A percentile compares a stretch with the other conserved stretches of the same genome.
Evolutionary conservation across 2,888 invertebrate species (phyloP).

Genomic region (Melieria omissa): DNA sequence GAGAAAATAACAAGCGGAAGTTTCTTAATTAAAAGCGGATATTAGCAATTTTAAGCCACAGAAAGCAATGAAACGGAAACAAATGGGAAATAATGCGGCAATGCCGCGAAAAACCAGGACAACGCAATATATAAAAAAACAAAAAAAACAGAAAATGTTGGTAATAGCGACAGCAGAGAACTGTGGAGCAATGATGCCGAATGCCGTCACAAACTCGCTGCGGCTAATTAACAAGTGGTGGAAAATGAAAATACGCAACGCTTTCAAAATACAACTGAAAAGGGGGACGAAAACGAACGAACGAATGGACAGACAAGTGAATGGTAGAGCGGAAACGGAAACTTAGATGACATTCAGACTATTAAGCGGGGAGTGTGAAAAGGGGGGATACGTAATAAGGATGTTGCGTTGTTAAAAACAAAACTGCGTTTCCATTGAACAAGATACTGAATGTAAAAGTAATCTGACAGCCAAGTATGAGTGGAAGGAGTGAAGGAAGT

Average conservation of each 20-base stretch:
- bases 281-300: neutral
- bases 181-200: neutral
- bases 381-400: too few relatives aligned
- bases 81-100: constrained; percentile 42
- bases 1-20: constrained; percentile 48
- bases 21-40: constrained; percentile 62
- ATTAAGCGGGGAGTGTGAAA: too few relatives aligned
- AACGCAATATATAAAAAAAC: neutral
- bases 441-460: too few relatives aligned
- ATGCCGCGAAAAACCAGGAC: constrained; percentile 12
- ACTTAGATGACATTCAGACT: too few relatives aligned
- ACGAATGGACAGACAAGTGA: neutral
- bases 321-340: neutral
- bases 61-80: constrained; percentile 56
- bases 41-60: constrained; percentile 58
- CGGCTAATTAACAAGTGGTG: neutral
- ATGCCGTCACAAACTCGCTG: constrained; percentile 1
- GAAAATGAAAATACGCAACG: neutral
- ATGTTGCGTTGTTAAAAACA: too few relatives aligned
- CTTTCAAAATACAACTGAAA: neutral
- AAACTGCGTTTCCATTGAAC: too few relatives aligned
- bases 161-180: neutral
- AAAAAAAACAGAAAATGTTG: constrained; percentile 1
- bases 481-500: too few relatives aligned
- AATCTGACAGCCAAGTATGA: too few relatives aligned